Conservation (phyloP, 1,140 invertebrate species). For the Thaumetopoea pityocampa region DNA sequence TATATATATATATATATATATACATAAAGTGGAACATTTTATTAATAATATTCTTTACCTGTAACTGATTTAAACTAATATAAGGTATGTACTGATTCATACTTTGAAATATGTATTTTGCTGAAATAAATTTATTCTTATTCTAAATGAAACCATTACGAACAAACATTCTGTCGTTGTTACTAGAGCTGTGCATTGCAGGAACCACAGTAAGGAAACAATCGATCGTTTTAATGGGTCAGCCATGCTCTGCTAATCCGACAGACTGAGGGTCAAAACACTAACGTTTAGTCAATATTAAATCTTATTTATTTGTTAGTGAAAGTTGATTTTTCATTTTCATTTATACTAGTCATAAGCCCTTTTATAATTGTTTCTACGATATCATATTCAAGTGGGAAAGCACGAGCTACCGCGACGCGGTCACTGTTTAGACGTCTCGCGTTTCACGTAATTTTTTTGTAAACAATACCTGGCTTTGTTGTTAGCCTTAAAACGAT, state of each 20-base stretch:
- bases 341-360: constrained; percentile 26
- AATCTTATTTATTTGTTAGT: constrained; percentile 38
- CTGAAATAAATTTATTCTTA: too few species aligned
- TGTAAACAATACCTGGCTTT: constrained; percentile 43
- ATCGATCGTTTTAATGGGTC: constrained; percentile 75
- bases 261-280: constrained; percentile 47
- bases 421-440: constrained; percentile 61
- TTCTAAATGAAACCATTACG: too few species aligned
- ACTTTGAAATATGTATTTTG: too few species aligned
- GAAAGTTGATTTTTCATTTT: constrained; percentile 38
- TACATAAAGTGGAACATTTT: too few species aligned
- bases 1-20: too few species aligned
- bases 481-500: constrained; percentile 21
- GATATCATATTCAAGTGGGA: constrained; percentile 74
- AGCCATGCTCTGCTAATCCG: constrained; percentile 66
- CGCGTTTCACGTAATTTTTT: constrained; percentile 60
- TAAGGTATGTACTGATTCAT: too few species aligned
- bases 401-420: constrained; percentile 67
- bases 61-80: too few species aligned
- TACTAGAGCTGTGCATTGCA: constrained; percentile 32
- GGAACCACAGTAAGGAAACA: constrained; percentile 69
- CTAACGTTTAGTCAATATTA: constrained; percentile 37
- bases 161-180: constrained; percentile 39
- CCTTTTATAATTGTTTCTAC: constrained; percentile 30
- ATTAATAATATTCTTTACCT: too few species aligned